Conservation (phyloP, 1,140 invertebrate species). For the Cyphomyrmex costatus region DNA sequence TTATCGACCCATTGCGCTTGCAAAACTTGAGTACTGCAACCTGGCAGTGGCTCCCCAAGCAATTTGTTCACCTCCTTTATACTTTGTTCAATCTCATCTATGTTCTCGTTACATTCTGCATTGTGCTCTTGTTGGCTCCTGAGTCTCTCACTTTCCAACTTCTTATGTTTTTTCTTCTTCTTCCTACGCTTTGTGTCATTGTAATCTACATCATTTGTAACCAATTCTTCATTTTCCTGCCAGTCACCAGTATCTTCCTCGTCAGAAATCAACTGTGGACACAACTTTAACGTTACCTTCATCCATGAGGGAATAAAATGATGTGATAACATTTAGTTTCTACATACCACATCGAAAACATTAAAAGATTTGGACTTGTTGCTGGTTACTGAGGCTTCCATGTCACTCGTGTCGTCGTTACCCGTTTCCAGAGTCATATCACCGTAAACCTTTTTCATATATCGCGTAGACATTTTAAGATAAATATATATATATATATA, state of each 20-base stretch:
- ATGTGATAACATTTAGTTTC: not conserved
- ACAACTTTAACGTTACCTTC: not conserved
- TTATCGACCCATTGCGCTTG: conserved; percentile 75
- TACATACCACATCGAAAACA: conserved; percentile 70
- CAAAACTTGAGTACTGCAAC: conserved; percentile 73
- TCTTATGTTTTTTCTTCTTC: conserved; percentile 90
- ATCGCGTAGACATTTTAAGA: conserved; percentile 73
- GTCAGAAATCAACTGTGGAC: conserved; percentile 57
- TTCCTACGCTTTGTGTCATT: conserved; percentile 80
- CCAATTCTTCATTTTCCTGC: conserved; percentile 48
- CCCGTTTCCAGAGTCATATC: conserved; percentile 45
- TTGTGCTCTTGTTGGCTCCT: conserved; percentile 86
- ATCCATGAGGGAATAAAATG: not conserved
- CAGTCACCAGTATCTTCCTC: conserved; percentile 18
- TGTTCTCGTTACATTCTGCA: conserved; percentile 88
- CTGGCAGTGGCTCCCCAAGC: conserved; percentile 88
- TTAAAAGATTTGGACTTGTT: conserved; percentile 71
- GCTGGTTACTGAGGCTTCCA: conserved; percentile 46
- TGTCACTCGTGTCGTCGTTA: conserved; percentile 56
- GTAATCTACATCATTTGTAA: not conserved
- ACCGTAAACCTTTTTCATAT: conserved; percentile 77
- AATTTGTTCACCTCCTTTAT: conserved; percentile 92
- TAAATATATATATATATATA: not conserved
- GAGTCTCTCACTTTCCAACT: conserved; percentile 69
- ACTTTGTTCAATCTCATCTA: conserved; percentile 91